Conservation (phyloP, 2,113 vertebrate genomes). For the Mionectes macconnelli region DNA sequence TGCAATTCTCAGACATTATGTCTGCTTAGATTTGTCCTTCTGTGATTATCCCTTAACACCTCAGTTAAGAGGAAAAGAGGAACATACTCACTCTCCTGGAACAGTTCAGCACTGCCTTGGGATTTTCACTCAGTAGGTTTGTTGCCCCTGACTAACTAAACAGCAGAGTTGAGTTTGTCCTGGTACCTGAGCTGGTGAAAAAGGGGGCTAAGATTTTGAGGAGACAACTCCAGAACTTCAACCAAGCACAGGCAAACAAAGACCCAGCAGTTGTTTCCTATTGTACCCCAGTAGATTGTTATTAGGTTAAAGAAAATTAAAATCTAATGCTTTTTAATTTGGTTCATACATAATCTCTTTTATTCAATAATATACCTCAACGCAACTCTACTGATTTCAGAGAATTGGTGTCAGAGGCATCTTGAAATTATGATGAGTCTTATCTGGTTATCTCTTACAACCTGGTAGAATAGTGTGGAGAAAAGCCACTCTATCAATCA, state of each 20-base stretch:
- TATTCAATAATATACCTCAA: background rate
- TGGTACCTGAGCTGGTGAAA: background rate
- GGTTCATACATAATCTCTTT: background rate
- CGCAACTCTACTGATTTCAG: background rate
- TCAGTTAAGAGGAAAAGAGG: background rate
- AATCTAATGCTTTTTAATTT: background rate
- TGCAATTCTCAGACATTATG: background rate
- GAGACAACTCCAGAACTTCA: background rate
- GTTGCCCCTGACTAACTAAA: background rate
- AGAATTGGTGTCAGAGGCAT: background rate
- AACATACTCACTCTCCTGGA: background rate
- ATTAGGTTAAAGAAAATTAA: background rate
- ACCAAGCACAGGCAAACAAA: background rate
- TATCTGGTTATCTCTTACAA: background rate
- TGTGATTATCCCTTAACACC: background rate
- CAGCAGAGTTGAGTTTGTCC: background rate
- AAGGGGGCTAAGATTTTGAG: background rate
- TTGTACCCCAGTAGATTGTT: background rate
- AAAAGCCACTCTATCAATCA: background rate
- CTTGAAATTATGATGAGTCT: background rate
- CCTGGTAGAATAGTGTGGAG: background rate
- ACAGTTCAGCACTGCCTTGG: background rate
- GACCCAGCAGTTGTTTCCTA: background rate
- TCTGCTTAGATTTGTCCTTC: background rate
- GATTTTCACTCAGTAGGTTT: background rate